These are phyloP conservation scores for Otus sunia DNA, from an alignment of 2,113 vertebrate genomes.

Conservation along the genomic window DNA sequence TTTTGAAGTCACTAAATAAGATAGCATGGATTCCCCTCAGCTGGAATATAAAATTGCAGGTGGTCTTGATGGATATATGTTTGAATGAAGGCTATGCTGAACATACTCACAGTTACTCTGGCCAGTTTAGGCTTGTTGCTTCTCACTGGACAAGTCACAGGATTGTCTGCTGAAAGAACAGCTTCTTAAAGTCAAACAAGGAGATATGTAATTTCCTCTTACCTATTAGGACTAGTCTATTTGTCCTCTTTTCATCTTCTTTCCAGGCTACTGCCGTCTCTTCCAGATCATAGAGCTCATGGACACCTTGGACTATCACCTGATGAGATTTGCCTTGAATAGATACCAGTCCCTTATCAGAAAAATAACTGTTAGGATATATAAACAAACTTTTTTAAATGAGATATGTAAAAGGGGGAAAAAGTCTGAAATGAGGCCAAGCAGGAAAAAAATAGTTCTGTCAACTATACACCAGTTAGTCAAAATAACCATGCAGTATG, in stretches of 20 bases:
- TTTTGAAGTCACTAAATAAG: not conserved
- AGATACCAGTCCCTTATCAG: conserved; percentile 88
- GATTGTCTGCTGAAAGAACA: not conserved
- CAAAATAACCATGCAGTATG: not conserved
- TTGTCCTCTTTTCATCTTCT: conserved; percentile 77
- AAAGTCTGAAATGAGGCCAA: not conserved
- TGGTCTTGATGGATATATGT: not conserved
- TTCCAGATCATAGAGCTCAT: conserved; percentile 93
- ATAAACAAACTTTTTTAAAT: conserved; percentile 4
- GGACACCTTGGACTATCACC: conserved; percentile 92
- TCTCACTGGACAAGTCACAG: not conserved
- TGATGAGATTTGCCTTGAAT: conserved; percentile 84
- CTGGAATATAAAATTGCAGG: not conserved
- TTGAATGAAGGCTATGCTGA: not conserved
- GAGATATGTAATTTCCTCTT: not conserved
- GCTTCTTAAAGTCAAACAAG: not conserved
- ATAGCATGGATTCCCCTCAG: not conserved
- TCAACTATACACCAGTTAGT: not conserved
- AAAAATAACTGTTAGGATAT: conserved; percentile 49
- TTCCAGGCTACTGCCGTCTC: conserved; percentile 88
- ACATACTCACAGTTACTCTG: not conserved
- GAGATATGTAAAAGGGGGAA: not conserved
- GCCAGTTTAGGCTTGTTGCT: not conserved
- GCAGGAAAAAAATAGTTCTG: not conserved
- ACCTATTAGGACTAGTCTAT: conserved; percentile 92